These are phyloP conservation scores for Lanius ludovicianus DNA, from an alignment of 2,113 vertebrate genomes.

Conservation along the genomic window DNA sequence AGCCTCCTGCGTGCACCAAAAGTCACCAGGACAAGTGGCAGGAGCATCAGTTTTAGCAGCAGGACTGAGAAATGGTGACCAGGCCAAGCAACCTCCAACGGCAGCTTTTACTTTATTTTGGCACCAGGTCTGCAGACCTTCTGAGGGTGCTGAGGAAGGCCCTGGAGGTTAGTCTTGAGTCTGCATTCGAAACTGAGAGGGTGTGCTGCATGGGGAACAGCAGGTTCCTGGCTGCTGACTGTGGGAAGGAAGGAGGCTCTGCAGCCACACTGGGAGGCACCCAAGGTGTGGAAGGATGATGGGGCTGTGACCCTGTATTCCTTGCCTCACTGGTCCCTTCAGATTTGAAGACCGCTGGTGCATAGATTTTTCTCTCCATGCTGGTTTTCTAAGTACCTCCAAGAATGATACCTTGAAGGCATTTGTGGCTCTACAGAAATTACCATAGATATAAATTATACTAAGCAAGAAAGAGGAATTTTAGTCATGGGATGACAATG, in stretches of 20 bases:
- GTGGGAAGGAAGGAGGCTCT: background rate
- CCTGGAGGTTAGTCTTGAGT: background rate
- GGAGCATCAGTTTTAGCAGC: background rate
- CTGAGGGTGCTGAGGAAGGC: background rate
- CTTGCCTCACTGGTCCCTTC: background rate
- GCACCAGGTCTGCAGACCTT: background rate
- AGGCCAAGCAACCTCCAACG: accelerated
- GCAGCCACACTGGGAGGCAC: background rate
- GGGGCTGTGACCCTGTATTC: background rate
- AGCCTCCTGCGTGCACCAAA: background rate
- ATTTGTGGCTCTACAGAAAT: background rate
- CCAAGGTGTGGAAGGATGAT: background rate
- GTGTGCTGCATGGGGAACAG: background rate
- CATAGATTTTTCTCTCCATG: background rate
- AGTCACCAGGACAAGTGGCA: background rate
- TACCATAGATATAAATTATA: background rate
- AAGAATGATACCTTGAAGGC: background rate
- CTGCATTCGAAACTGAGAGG: background rate
- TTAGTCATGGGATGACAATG: background rate
- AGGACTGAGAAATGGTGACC: background rate
- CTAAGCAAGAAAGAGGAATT: background rate
- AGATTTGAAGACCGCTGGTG: background rate
- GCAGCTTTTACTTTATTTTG: background rate
- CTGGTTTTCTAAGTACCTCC: background rate
- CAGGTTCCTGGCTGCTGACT: background rate